Evolutionary conservation across 2,113 vertebrate species (phyloP), one percentile per base, ranked within the genome.

Genomic region (Calonectris borealis): DNA sequence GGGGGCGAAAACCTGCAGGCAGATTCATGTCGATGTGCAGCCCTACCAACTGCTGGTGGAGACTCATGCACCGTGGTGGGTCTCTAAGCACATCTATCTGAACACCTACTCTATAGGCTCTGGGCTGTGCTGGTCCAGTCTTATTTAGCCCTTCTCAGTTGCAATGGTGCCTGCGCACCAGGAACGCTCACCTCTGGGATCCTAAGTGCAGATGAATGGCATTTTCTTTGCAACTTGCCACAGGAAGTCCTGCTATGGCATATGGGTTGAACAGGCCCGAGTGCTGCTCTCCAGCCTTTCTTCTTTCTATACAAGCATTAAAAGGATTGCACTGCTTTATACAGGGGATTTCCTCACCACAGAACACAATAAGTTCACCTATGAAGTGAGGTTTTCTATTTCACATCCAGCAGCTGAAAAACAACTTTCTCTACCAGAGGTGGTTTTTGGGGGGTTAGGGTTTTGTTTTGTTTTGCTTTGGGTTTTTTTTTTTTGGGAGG

Each of bases 21-120:
- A 84, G 21, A 5, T 12, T 31, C 46, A 2, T 1, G n/a, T 4
- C 6, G 1, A 34, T 0, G 8, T 2, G 12, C 32, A 77, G 62
- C 69, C 19, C 13, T 4, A 3, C 22, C 0, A 4, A 8, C 0
- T 4, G 18, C 22, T 17, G 40, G 34, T 8, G n/a, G 32, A 66
- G 24, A 51, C 38, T 34, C 17, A 5, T 1, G 20, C 0, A 10
- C 65, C 24, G 25, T 1, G 16, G 5, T 6, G 49, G n/a, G 24
- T 58, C 31, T 62, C 57, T 1, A 9, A 60, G 48, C 38, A 32
- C 11, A 3, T 0, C 2, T 19, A 26, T 5, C 44, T 5, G 16
- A 52, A 16, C 52, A 12, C 27, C 16, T 17, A 1, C 32, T 6
- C 62, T 5, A 20, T 2, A 27, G 44, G 26, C 22, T 46, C 70